Evolutionary conservation across 2,113 vertebrate genomes (phyloP).

Genomic region (Atlantisia rogersi): DNA sequence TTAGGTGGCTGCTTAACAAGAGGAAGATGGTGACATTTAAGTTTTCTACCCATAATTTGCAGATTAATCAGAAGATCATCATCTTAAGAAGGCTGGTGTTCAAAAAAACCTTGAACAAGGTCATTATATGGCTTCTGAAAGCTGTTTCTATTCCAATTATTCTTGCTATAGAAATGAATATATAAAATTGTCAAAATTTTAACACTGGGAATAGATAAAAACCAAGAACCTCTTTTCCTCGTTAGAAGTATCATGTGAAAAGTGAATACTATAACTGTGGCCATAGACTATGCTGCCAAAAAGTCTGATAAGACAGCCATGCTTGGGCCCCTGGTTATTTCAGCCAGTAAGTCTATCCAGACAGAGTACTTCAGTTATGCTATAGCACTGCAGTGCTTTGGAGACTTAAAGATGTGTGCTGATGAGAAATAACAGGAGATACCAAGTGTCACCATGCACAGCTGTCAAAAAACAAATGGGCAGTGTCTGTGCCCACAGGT

Average conservation of each 20-base stretch:
- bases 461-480: background rate
- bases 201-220: background rate
- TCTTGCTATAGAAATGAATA: background rate
- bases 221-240: rapidly evolving
- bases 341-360: background rate
- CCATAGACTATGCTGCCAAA: background rate
- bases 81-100: background rate
- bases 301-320: background rate
- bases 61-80: background rate
- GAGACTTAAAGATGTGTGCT: background rate
- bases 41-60: background rate
- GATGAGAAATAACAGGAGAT: background rate
- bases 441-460: background rate
- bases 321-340: background rate
- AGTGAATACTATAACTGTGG: background rate
- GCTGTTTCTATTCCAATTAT: background rate
- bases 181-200: background rate
- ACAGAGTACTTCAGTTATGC: background rate
- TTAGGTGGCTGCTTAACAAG: background rate
- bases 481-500: background rate
- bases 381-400: background rate
- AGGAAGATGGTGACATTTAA: background rate
- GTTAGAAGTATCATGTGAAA: background rate
- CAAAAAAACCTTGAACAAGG: background rate
- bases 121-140: background rate